These are phyloP conservation scores for Alligator sinensis DNA, from an alignment of 2,113 vertebrate species.

Conservation along the genomic window DNA sequence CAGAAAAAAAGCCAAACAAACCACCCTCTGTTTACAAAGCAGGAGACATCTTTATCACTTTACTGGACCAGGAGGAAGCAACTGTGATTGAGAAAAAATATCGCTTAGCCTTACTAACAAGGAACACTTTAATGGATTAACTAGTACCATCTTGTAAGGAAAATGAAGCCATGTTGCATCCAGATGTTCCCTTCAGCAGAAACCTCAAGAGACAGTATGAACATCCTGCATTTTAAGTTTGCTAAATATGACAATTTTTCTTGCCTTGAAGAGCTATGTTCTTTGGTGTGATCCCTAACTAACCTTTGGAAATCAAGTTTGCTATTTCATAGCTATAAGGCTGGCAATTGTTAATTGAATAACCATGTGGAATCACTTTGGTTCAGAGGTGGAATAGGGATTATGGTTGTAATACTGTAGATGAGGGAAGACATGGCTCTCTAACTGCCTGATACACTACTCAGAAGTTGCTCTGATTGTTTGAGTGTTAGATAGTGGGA, in stretches of 20 bases:
- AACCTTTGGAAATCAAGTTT: constrained; percentile 79
- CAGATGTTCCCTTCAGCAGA: constrained; percentile 78
- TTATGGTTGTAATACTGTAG: constrained; percentile 66
- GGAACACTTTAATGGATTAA: constrained; percentile 70
- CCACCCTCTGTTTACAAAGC: constrained; percentile 72
- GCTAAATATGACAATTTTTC: constrained; percentile 72
- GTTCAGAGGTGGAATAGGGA: constrained; percentile 76
- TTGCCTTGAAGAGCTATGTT: constrained; percentile 82
- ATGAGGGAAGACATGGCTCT: constrained; percentile 72
- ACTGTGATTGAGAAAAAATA: constrained; percentile 71
- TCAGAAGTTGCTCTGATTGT: constrained; percentile 77
- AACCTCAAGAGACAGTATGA: constrained; percentile 74
- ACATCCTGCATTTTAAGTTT: constrained; percentile 77
- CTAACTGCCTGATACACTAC: constrained; percentile 72
- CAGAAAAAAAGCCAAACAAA: constrained; percentile 68
- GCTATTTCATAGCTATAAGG: constrained; percentile 79
- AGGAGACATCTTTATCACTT: constrained; percentile 73
- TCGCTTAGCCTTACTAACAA: constrained; percentile 79
- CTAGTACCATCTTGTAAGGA: constrained; percentile 81
- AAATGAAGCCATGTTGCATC: constrained; percentile 86
- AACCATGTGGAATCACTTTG: constrained; percentile 74
- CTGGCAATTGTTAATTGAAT: constrained; percentile 68
- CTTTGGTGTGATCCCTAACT: constrained; percentile 77
- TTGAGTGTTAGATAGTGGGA: constrained; percentile 75
- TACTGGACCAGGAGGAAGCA: constrained; percentile 80